A percentile compares a stretch with the other conserved stretches of the same genome.
These are phyloP conservation scores for Arrhamphus sclerolepis DNA, from an alignment of 2,797 vertebrate genomes.

Conservation along the genomic window DNA sequence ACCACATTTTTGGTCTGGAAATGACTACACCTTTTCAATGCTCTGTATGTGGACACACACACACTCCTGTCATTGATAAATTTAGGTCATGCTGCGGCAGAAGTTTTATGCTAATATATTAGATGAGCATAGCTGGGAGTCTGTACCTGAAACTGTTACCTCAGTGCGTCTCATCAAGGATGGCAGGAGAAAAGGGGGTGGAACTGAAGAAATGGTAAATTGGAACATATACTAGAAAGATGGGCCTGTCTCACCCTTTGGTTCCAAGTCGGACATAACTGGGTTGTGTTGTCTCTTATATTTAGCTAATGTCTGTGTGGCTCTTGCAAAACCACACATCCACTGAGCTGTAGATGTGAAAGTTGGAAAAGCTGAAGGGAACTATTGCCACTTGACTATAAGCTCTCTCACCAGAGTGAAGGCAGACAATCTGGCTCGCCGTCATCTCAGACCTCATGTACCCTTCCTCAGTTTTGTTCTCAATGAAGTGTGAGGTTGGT, in stretches of 20 bases:
- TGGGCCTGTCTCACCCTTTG: conserved; percentile 4
- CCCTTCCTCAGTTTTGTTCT: conserved; percentile 41
- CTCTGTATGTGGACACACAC: no score
- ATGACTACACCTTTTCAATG: no score
- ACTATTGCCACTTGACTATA: neutral
- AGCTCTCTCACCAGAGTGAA: conserved; percentile 57
- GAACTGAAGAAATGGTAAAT: conserved; percentile 12
- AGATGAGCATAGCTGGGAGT: conserved; percentile 24
- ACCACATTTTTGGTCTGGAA: conserved; percentile 1
- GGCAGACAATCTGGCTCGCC: conserved; percentile 44
- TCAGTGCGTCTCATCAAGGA: conserved; percentile 6
- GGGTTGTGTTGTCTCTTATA: conserved; percentile 29
- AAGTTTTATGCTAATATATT: conserved; percentile 50
- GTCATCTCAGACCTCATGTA: conserved; percentile 2
- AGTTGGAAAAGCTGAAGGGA: conserved; percentile 9
- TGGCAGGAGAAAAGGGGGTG: neutral
- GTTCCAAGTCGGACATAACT: conserved; percentile 39
- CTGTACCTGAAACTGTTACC: conserved; percentile 20
- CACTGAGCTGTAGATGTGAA: neutral
- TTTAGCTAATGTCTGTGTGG: conserved; percentile 4
- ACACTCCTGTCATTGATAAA: conserved; percentile 21
- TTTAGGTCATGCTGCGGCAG: conserved; percentile 50
- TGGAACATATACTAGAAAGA: conserved; percentile 23
- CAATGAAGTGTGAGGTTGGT: conserved; percentile 41
- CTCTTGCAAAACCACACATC: conserved; percentile 5